phyloP scores from a whole-genome alignment of 1,140 invertebrate genomes.

The Macrobrachium rosenbergii region DNA sequence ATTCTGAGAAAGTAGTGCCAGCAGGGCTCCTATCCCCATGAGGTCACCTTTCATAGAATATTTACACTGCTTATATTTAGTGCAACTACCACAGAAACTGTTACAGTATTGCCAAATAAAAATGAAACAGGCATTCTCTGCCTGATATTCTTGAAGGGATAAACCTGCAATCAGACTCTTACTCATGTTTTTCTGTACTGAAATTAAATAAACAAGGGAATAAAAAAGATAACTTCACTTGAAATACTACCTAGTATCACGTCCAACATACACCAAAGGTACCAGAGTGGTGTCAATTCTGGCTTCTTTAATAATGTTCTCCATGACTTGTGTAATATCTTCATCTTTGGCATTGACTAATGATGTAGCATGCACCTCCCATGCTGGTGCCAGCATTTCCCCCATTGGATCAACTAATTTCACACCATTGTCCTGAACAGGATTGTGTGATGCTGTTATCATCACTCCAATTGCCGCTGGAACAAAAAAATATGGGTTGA shows the following conservation, averaged over 20 bases:
- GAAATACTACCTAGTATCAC: slow-evolving; percentile 79
- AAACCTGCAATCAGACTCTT: too few relatives aligned
- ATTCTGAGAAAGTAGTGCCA: too few relatives aligned
- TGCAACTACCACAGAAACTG: too few relatives aligned
- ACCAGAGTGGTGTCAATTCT: slow-evolving; percentile 80
- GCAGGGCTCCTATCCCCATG: too few relatives aligned
- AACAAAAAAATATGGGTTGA: slow-evolving; percentile 23
- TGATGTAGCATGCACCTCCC: slow-evolving; percentile 90
- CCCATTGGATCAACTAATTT: slow-evolving; percentile 96
- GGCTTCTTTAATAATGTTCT: slow-evolving; percentile 73
- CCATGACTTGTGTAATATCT: slow-evolving; percentile 69
- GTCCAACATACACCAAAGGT: slow-evolving; percentile 79
- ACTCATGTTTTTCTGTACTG: background rate
- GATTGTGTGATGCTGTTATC: slow-evolving; percentile 99
- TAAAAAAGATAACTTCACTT: background rate
- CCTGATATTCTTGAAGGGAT: too few relatives aligned
- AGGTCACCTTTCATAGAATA: too few relatives aligned
- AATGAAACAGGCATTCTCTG: too few relatives aligned
- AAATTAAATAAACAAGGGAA: background rate
- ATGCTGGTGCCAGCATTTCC: slow-evolving; percentile 93
- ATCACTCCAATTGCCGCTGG: slow-evolving; percentile 87
- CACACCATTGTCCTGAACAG: slow-evolving; percentile 95
- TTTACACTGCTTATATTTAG: too few relatives aligned
- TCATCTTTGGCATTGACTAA: slow-evolving; percentile 72
- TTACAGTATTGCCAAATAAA: too few relatives aligned